Base-by-base conservation (phyloP, 2,113 vertebrate genomes). In the Oryzias javanicus region DNA sequence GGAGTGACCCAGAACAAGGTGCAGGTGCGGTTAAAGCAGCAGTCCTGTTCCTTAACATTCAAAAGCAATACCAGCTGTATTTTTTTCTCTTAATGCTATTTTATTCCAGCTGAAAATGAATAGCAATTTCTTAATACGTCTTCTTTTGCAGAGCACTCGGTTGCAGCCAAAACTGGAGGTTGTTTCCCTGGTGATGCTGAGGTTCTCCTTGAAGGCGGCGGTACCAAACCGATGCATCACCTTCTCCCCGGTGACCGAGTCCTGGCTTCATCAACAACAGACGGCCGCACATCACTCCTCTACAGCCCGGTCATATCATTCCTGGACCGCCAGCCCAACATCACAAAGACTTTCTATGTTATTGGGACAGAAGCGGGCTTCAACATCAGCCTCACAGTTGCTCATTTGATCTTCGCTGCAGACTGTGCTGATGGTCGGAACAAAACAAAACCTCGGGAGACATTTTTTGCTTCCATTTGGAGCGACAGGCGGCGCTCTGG, bases 101-200 rank as follows among this genome's bases (percentile, higher is more conserved):
- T 35, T 13, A 3, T 13, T 12, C 3, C 3, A 35, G 8, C 35
- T 12, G 12, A 35, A 35, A 35, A 35, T 8, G 29, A 35, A 35
- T 35, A 8, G 29, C 12, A 35, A 35, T 35, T 35, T 10, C 8
- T 8, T 3, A 35, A 35, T 67, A 18, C 74, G 50, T 62, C 3
- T 67, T 6, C 64, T 56, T 46, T 70, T 78, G 2, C 90, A 99
- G 97, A 99, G 69, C 95, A 99, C 78, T 99, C 97, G 0, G 96
- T 97, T 0, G 97, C 97, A 5, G 96, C 97, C 16, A 99, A 99
- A 90, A 98, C 97, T 0, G 97, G 97, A 0, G 97, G 97, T 66
- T 99, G 97, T 87, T 99, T 99, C 75, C 94, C 96, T 0, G 94
- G 93, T 4, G 74, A 85, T 55, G 91, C 95, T 0, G 83, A 89